Evolutionary conservation across 2,113 vertebrate species (phyloP), one percentile per base, ranked within the genome.

Genomic region (Eudyptes chrysolophus): DNA sequence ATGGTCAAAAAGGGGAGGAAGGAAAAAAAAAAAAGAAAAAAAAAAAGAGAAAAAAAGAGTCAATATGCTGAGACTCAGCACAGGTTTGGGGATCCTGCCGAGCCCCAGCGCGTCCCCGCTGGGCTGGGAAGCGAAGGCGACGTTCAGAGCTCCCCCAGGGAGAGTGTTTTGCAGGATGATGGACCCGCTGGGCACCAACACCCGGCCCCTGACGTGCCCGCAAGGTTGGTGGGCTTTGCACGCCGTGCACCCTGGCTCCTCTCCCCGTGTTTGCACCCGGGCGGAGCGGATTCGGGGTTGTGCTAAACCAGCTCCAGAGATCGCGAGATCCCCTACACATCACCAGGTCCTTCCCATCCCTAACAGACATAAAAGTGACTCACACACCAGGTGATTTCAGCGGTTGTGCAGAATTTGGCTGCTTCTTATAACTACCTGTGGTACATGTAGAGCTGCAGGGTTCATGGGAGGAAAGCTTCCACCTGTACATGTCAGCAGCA

Each of bases 401-500:
- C 88, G 8, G 95, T 6, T 86, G 87, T 75, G 95, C 92, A 92
- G 95, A 84, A 68, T 71, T 94, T 78, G 97, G 92, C 95, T 90
- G 96, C 89, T 94, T 26, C 94, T 93, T 54, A 38, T 72, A 90
- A 64, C 85, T 98, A 99, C 99, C 99, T 98, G 99, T 99, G 71
- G 99, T 99, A 91, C 99, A 99, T 65, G 99, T 99, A 97, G 99
- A 99, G 74, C 99, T 99, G 98, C 99, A 99, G 66, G 99, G 99
- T 98, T 99, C 99, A 7, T 99, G 99, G 24, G 99, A 99, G 9
- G 99, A 99, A 26, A 99, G 98, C 84, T 99, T 99, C 99, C 99
- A 99, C 87, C 99, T 99, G 97, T 99, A 99, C 99, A 99, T 99
- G 97, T 99, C 99, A 10, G 99, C 99, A 2, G 99, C 96, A 87